Evolutionary conservation across 1,140 invertebrate genomes (phyloP).

Genomic region (Drosophila willistoni): DNA sequence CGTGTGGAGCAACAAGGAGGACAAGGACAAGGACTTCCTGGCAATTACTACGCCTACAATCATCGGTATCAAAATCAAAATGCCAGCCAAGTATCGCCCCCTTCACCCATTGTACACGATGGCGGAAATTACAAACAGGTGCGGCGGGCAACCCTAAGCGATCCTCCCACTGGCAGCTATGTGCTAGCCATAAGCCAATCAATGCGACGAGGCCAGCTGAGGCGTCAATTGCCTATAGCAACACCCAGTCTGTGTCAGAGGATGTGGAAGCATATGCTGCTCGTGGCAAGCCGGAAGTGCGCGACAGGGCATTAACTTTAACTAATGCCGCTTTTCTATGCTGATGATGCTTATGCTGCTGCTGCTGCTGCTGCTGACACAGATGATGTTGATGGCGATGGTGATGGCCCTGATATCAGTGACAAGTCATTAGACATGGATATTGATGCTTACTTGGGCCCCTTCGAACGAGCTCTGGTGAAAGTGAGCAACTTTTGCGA

Average conservation of each 20-base stretch:
- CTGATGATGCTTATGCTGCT: slow-evolving; percentile 30
- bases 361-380: slow-evolving; percentile 19
- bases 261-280: slow-evolving; percentile 29
- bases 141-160: slow-evolving; percentile 41
- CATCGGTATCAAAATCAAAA: slow-evolving; percentile 62
- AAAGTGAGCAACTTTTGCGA: slow-evolving; percentile 68
- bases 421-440: slow-evolving; percentile 14
- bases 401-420: slow-evolving; percentile 4
- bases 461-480: slow-evolving; percentile 51
- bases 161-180: slow-evolving; percentile 48
- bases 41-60: slow-evolving; percentile 78
- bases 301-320: slow-evolving; percentile 26
- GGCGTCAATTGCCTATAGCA: slow-evolving; percentile 46
- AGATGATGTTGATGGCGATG: slow-evolving; percentile 27
- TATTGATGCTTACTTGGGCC: slow-evolving; percentile 46
- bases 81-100: slow-evolving; percentile 9
- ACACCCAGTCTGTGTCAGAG: not conserved
- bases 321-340: slow-evolving; percentile 26
- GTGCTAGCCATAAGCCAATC: slow-evolving; percentile 68
- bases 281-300: slow-evolving; percentile 50
- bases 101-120: slow-evolving; percentile 11
- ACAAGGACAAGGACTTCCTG: slow-evolving; percentile 58
- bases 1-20: slow-evolving; percentile 20
- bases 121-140: slow-evolving; percentile 77
- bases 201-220: slow-evolving; percentile 47